Base-by-base conservation (phyloP, 2,888 invertebrate genomes). In the Xestia rhomboidea region DNA sequence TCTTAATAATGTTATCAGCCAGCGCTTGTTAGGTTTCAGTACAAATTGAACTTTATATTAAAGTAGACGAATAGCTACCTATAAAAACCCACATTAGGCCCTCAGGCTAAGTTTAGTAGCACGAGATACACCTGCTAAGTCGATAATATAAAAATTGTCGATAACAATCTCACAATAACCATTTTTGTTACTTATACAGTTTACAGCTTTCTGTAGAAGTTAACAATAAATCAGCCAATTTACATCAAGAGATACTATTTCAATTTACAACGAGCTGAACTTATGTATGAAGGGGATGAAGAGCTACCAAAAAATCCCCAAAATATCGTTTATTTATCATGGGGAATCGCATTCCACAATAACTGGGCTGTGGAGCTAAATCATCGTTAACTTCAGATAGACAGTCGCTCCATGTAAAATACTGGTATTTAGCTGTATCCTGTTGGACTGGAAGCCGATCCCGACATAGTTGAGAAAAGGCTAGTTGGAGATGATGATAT, bases 111-210 rank as follows among this genome's bases (percentile, higher is more conserved):
- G 34, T 62, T 10, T 10, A 66, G 18, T n/a, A n/a, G 18, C 10
- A 41, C 10, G 6, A 41, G 8, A 18, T n/a, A 18, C 11, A 64
- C 18, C 44, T 54, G 51, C 5, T 60, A 54, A 54, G 41, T 68
- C 30, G 15, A 73, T 77, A 68, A 54, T 30, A 24, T 18, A 21
- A 4, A 76, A 69, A 67, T 34, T 18, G 18, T 15, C 67, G 30
- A 15, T 60, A 46, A 70, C 44, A 63, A 68, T 30, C 21, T 30
- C 5, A 51, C 63, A 30, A 49, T 41, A 51, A 13, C 27, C 11
- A 73, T n/a, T 64, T 34, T 30, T 27, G 3, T n/a, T n/a, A 44
- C 21, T 41, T 64, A 49, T 51, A 64, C 63, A 44, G 18, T 70
- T 76, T 66, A 64, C 54, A 44, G 15, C 63, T 73, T 24, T 62